Evolutionary conservation across 2,888 invertebrate genomes (phyloP).

Genomic region (Caenorhabditis sp.): DNA sequence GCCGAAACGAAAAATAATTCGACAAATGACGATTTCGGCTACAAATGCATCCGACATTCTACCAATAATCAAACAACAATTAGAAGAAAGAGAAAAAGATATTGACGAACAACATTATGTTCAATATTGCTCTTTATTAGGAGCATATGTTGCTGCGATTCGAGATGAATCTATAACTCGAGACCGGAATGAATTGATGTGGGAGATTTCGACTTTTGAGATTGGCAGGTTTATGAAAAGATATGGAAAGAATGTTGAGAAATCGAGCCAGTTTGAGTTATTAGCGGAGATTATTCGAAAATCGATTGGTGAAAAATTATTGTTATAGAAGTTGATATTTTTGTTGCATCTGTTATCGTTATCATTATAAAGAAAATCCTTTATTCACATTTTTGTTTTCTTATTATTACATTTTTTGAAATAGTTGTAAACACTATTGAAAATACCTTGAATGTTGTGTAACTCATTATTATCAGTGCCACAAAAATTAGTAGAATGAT

Average conservation of each 20-base stretch:
- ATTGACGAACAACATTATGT: conserved; percentile 52
- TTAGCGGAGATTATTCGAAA: conserved; percentile 45
- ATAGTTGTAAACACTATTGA: background rate
- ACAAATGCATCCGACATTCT: conserved; percentile 26
- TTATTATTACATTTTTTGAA: background rate
- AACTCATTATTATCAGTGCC: background rate
- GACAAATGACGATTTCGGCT: conserved; percentile 52
- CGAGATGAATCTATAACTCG: conserved; percentile 49
- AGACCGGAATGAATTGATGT: conserved; percentile 53
- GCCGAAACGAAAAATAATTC: conserved; percentile 46
- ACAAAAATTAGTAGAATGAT: background rate
- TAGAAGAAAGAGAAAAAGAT: conserved; percentile 16
- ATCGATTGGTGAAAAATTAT: conserved; percentile 30
- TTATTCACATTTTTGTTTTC: background rate
- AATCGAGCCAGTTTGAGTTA: conserved; percentile 33
- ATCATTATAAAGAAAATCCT: background rate
- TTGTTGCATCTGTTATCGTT: conserved; percentile 1
- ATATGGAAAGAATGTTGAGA: conserved; percentile 11
- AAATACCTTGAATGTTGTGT: background rate
- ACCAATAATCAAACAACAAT: conserved; percentile 33
- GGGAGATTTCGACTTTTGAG: conserved; percentile 1
- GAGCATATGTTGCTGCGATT: conserved; percentile 54
- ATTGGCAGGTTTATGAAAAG: conserved; percentile 2
- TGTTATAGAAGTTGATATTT: conserved; percentile 2
- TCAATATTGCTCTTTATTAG: conserved; percentile 51